Conservation (phyloP, 2,113 vertebrate species). For the Aramus guarauna region DNA sequence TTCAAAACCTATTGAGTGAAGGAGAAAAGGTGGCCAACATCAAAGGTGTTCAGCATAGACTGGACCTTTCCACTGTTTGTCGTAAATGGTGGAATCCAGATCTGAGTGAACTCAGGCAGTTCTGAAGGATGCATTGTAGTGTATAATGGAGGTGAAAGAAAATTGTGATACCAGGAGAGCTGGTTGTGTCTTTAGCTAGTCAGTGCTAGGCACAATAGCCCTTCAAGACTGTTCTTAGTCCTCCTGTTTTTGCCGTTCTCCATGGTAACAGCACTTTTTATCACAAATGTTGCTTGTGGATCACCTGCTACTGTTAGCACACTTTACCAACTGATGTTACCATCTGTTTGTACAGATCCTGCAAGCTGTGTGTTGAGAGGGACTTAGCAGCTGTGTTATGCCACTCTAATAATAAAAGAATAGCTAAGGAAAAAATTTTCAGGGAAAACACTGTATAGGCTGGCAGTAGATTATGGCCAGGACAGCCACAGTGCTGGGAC, state of each 20-base stretch:
- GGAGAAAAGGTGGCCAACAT: neutral
- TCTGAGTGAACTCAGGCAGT: neutral
- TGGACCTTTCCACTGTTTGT: neutral
- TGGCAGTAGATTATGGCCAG: neutral
- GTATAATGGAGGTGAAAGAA: neutral
- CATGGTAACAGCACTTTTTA: neutral
- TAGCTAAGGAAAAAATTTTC: neutral
- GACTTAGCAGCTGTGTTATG: neutral
- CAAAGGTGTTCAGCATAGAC: neutral
- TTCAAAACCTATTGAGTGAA: neutral
- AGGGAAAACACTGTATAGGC: neutral
- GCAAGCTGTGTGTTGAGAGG: neutral
- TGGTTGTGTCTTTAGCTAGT: neutral
- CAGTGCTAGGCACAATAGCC: neutral
- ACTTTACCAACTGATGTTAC: neutral
- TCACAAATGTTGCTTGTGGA: neutral
- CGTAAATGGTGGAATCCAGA: fast-evolving
- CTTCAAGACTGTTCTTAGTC: neutral
- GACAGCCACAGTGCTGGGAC: neutral
- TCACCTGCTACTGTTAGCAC: neutral
- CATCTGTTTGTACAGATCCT: neutral
- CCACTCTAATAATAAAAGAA: neutral
- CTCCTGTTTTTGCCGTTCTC: neutral
- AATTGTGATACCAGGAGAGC: neutral
- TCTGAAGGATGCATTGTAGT: neutral